Percentiles rank a stretch among this genome's conserved stretches.
Conservation (phyloP, 2,888 invertebrate species). For the Himalopsyche kuldschensis region DNA sequence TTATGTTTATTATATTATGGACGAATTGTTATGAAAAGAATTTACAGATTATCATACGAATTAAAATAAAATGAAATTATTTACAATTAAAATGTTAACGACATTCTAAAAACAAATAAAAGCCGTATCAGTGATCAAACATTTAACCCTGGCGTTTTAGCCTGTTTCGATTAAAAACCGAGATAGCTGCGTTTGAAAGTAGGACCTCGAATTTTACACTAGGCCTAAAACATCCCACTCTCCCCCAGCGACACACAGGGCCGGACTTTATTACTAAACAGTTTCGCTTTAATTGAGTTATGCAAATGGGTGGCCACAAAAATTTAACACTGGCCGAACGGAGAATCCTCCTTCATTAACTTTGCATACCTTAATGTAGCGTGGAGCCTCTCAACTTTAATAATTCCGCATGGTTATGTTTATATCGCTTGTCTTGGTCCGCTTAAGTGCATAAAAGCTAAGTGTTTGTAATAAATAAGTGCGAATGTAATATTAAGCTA, state of each 20-base stretch:
- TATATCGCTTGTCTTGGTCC: background rate
- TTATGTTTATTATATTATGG: too few species aligned
- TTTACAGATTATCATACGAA: too few species aligned
- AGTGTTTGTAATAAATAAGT: background rate
- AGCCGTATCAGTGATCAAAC: too few species aligned
- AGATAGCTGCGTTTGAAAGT: background rate
- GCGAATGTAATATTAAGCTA: background rate
- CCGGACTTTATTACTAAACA: constrained; percentile 1
- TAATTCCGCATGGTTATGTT: background rate
- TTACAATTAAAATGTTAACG: too few species aligned
- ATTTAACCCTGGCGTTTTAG: too few species aligned
- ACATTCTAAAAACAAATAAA: too few species aligned
- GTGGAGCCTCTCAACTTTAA: background rate
- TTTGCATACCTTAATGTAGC: constrained; percentile 1
- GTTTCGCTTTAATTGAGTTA: constrained; percentile 1
- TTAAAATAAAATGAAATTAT: too few species aligned
- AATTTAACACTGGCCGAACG: background rate
- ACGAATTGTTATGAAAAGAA: too few species aligned
- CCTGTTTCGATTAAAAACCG: background rate
- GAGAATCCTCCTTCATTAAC: background rate
- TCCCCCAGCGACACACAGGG: background rate
- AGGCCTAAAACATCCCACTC: background rate
- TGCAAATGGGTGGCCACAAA: background rate
- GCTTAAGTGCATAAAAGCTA: background rate
- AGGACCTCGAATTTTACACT: background rate